Evolutionary conservation across 1,140 invertebrate species (phyloP), one percentile per base, ranked within the genome.

Genomic region (Sarcophaga bullata): DNA sequence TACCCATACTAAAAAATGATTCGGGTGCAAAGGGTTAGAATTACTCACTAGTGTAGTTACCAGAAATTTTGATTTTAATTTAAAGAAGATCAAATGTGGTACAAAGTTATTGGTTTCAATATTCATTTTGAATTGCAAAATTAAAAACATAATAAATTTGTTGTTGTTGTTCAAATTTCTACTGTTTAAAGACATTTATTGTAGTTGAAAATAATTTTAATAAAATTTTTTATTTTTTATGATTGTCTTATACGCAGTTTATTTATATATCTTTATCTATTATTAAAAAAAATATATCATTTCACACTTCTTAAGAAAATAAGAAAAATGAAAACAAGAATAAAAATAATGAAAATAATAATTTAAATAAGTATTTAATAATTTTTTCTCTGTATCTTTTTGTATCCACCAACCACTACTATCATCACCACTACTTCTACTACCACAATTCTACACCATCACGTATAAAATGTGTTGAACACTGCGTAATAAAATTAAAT

Each of bases 331-430:
- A n/a, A n/a, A n/a, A n/a, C n/a, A n/a, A n/a, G n/a, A n/a, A n/a
- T n/a, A n/a, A n/a, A n/a, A 58, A n/a, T 68, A 68, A 52, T 68
- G 19, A 68, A 68, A 17, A 1, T 68, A 58, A n/a, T 58, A 25
- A 6, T 68, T 68, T 68, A 68, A 68, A 19, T 19, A 68, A 68
- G n/a, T 19, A 68, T 17, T 68, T 17, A 68, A 68, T 68, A 25
- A 68, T 17, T 68, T 68, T 68, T 68, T 68, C 54, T 58, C 6
- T 68, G 8, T 68, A 19, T 68, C 17, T 68, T 68, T 68, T 68
- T 68, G 62, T 68, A 19, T 68, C n/a, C 54, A 58, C 54, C 54
- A 19, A 19, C n/a, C 54, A 58, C 54, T n/a, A 58, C 54, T 58
- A 58, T 13, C 54, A 15, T n/a, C 13, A 13, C 54, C 3, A 58